A percentile compares a stretch with the other conserved stretches of the same genome.
These are phyloP conservation scores for Sicus ferrugineus DNA, from an alignment of 2,888 invertebrate genomes.

Conservation along the genomic window DNA sequence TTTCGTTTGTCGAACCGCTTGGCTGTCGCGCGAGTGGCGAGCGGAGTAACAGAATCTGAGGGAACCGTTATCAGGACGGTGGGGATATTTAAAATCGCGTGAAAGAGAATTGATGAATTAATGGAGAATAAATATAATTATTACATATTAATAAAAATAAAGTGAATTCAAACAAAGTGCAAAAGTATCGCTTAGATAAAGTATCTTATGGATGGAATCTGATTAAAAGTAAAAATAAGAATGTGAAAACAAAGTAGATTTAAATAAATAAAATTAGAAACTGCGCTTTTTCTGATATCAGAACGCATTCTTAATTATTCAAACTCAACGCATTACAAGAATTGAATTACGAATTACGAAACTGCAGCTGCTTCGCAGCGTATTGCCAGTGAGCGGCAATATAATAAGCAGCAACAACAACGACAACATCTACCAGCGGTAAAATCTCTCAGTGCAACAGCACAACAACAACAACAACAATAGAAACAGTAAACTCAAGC, in stretches of 20 bases:
- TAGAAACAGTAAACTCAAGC: neutral
- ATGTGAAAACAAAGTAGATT: neutral
- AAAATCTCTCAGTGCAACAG: neutral
- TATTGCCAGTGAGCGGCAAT: constrained; percentile 10
- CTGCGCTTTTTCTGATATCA: neutral
- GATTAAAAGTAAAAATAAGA: neutral
- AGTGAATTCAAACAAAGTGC: neutral
- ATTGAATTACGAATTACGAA: no score
- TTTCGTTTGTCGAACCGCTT: constrained; percentile 55
- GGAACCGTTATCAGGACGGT: no score
- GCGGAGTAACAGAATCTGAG: constrained; percentile 21
- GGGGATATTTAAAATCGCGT: neutral
- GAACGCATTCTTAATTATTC: neutral
- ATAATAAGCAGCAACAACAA: constrained; percentile 20
- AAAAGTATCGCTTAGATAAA: neutral
- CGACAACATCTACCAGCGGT: no score
- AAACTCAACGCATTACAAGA: neutral
- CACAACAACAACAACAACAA: constrained; percentile 16
- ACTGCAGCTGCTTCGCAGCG: constrained; percentile 12
- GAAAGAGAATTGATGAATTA: no score
- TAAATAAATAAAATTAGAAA: neutral
- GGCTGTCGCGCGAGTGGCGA: constrained; percentile 44
- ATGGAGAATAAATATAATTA: neutral
- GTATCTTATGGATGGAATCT: neutral
- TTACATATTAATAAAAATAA: neutral